Evolutionary conservation across 2,888 invertebrate genomes (phyloP), one percentile per base, ranked within the genome.

Genomic region (Sturmia bella): DNA sequence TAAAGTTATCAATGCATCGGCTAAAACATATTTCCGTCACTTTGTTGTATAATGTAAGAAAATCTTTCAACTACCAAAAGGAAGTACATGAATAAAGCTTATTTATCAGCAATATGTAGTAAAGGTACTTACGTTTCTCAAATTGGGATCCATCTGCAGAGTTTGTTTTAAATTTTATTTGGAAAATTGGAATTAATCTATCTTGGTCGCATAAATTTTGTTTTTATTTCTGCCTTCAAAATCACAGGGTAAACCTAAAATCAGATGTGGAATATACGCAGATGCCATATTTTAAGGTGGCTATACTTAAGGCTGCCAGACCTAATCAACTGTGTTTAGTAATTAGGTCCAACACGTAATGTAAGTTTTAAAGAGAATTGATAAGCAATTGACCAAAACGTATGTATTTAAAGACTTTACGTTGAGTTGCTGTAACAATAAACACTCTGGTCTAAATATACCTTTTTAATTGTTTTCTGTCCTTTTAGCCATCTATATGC

Each of bases 31-130:
- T 48, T 81, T 91, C 91, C 1, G 91, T 91, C 54, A 91, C 88
- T 88, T 88, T 89, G 86, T 91, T 91, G 88, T 91, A 91, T 85
- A 91, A 87, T 84, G 87, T 87, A 19, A 91, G 87, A 83, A 91
- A 91, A 85, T 91, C 91, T 85, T 89, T 90, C 9, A 91, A 85
- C 91, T 91, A 79, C 39, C 13, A 56, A n/a, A 24, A 21, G 24
- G 15, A 24, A 24, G 39, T 59, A 15, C 37, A 17, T 66, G 45
- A 61, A 27, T 11, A 59, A 54, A 21, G 54, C 41, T 17, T 41
- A n/a, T n/a, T 48, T 72, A 37, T 27, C 12, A 39, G 32, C 1
- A 7, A 48, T 15, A 19, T 15, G 32, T 41, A 27, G 13, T 4
- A 9, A 19, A 12, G 9, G 1, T 41, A 17, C 83, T 80, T 84